Evolutionary conservation across 2,888 invertebrate genomes (phyloP).

Genomic region (Bellardia pandia): DNA sequence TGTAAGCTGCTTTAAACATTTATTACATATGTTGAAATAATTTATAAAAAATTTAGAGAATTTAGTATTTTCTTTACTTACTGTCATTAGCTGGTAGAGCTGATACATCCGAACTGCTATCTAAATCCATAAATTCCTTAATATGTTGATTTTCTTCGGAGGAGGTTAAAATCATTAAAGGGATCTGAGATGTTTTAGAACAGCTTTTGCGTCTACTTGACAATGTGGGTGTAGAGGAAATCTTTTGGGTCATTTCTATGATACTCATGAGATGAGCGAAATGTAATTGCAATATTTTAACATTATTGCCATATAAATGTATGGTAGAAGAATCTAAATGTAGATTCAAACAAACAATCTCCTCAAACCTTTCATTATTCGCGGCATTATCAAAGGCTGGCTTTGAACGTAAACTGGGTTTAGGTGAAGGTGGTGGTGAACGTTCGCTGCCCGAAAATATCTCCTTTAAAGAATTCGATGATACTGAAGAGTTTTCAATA

Average conservation of each 20-base stretch:
- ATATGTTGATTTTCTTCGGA: conserved; percentile 77
- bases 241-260: conserved; percentile 39
- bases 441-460: conserved; percentile 64
- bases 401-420: conserved; percentile 40
- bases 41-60: no score
- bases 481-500: conserved; percentile 56
- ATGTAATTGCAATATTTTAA: conserved; percentile 59
- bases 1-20: no score
- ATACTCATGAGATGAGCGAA: conserved; percentile 49
- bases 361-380: conserved; percentile 54
- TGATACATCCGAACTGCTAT: conserved; percentile 76
- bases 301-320: conserved; percentile 59
- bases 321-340: conserved; percentile 66
- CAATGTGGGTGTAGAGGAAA: background rate
- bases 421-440: conserved; percentile 55
- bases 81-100: conserved; percentile 66
- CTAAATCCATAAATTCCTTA: conserved; percentile 81
- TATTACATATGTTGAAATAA: no score
- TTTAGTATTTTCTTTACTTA: conserved; percentile 51
- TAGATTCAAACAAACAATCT: conserved; percentile 65
- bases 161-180: conserved; percentile 74
- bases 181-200: background rate
- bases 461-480: conserved; percentile 64
- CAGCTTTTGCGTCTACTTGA: background rate
- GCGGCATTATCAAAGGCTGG: background rate